These are phyloP conservation scores for Sicus ferrugineus DNA, from an alignment of 2,888 invertebrate genomes.

Conservation along the genomic window DNA sequence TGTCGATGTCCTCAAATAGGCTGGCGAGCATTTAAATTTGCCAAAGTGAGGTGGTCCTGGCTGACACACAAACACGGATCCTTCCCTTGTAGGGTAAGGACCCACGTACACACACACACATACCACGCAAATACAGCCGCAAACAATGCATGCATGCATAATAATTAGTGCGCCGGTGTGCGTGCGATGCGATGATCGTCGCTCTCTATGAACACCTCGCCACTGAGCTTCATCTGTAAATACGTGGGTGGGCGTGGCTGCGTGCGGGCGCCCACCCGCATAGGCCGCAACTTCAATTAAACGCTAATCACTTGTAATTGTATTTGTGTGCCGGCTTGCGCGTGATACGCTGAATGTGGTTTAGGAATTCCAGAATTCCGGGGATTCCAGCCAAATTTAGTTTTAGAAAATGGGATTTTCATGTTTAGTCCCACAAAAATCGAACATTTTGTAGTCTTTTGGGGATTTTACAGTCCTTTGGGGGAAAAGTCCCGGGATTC, in stretches of 20 bases:
- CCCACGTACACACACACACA: not conserved
- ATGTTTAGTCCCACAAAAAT: too few species aligned
- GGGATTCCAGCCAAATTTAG: too few species aligned
- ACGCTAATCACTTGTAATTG: slow-evolving; percentile 33
- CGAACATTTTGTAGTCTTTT: too few species aligned
- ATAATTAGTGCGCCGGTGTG: slow-evolving; percentile 11
- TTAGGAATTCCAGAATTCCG: not conserved
- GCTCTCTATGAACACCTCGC: slow-evolving; percentile 27
- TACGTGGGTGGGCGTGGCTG: not conserved
- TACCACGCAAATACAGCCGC: slow-evolving; percentile 7
- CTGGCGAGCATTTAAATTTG: slow-evolving; percentile 20
- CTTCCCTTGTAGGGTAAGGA: not conserved
- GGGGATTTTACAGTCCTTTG: too few species aligned
- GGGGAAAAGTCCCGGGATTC: too few species aligned
- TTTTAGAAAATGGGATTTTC: too few species aligned
- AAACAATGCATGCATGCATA: slow-evolving; percentile 9
- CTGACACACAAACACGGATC: not conserved
- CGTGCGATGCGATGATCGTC: not conserved
- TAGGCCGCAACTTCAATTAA: slow-evolving; percentile 28
- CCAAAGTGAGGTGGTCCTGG: not conserved
- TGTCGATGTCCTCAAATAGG: slow-evolving; percentile 20
- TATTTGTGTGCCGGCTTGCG: slow-evolving; percentile 16
- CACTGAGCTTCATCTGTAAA: not conserved
- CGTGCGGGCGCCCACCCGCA: not conserved
- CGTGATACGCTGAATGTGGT: not conserved